Base-by-base conservation (phyloP, 2,113 vertebrate species). In the Centropus bengalensis region DNA sequence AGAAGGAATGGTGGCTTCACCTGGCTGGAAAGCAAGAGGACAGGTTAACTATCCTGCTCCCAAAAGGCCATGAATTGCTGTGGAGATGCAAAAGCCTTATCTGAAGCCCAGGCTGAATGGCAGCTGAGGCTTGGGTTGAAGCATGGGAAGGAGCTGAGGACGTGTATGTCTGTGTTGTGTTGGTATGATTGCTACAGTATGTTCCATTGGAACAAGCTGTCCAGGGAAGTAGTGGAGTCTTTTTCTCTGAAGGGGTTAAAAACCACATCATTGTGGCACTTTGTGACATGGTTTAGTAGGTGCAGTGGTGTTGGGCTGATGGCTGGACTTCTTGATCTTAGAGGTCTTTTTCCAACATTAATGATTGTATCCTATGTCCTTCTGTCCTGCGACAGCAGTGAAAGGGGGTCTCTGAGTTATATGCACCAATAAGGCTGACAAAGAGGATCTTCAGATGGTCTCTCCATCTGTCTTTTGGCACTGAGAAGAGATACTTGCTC, bases 401-500 rank as follows among this genome's bases (percentile, higher is more conserved):
- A 28, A 17, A 24, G 8, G 5, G 20, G 13, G 6, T 21, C 58
- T n/a, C n/a, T 8, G 40, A 30, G 56, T 42, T 54, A 26, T 2
- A 47, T 49, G 26, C 32, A 36, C 27, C 33, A 21, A 23, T 5
- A 49, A 42, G 36, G 14, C 40, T 49, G 54, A 27, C 27, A 30
- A 47, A 66, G 30, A 38, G 45, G 33, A 26, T 27, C 27, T 75
- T 55, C 36, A n/a, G 23, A 12, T 20, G 42, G 47, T 24, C 15
- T 45, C 32, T 59, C 44, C 8, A 17, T 28, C 36, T 32, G 22
- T 51, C 26, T 30, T 77, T 51, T 22, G 19, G 32, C 21, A 64
- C 75, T 17, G 23, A 33, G 45, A 54, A 0, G 5, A 49, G 56
- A 24, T 2, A 7, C 7, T 11, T 12, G 54, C 56, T 44, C 0